Evolutionary conservation across 2,113 vertebrate species (phyloP).

Genomic region (Leucoraja erinaceus): DNA sequence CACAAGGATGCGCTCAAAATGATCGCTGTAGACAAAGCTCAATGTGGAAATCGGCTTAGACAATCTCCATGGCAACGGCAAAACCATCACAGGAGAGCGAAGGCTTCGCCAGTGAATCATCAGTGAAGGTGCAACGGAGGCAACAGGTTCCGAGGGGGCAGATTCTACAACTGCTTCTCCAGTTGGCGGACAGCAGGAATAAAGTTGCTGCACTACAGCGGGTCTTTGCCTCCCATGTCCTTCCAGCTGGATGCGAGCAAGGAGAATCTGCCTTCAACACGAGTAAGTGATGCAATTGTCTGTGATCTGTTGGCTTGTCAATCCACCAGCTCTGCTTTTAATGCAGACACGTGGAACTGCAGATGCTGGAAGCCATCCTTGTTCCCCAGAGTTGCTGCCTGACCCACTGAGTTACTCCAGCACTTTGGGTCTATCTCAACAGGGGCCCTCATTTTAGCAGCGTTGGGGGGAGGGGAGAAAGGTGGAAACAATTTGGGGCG

Average conservation of each 20-base stretch:
- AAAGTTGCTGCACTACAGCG: neutral
- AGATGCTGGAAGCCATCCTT: too few relatives aligned
- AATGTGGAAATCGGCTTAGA: conserved; percentile 58
- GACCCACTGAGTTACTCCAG: too few relatives aligned
- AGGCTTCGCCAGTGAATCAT: conserved; percentile 41
- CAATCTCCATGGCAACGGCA: conserved; percentile 64
- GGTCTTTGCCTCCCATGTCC: neutral
- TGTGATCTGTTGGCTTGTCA: neutral
- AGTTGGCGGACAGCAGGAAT: neutral
- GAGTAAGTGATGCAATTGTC: conserved; percentile 13
- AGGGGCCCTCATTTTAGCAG: too few relatives aligned
- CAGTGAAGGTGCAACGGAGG: conserved; percentile 5
- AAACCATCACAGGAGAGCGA: conserved; percentile 51
- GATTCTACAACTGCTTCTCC: neutral
- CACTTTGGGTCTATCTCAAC: too few relatives aligned
- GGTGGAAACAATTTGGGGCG: too few relatives aligned
- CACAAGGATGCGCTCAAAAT: conserved; percentile 19
- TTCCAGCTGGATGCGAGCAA: neutral
- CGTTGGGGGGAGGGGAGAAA: too few relatives aligned
- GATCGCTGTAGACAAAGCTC: conserved; percentile 52
- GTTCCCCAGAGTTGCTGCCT: too few relatives aligned
- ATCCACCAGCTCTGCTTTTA: neutral
- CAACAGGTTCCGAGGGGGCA: neutral
- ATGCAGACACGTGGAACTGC: too few relatives aligned
- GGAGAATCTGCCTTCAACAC: neutral